Base-by-base conservation (phyloP, 53 echinoderm and acorn worm genomes). In the Crossaster papposus region DNA sequence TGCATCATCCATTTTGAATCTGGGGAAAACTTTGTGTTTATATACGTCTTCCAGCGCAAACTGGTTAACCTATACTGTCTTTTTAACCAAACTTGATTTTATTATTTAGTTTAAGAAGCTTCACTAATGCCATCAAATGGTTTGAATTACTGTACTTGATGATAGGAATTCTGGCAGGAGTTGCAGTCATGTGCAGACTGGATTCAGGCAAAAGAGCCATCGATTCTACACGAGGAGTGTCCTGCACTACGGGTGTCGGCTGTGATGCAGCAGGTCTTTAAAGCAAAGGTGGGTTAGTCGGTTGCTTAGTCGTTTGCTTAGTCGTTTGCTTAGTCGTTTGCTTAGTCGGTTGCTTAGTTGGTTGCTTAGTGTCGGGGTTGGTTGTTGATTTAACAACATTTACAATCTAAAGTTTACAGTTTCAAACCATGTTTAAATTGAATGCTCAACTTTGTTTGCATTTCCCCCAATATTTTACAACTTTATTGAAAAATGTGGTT, bases 121-220 rank as follows among this genome's bases (percentile, higher is more conserved):
- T n/a, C n/a, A n/a, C n/a, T n/a, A 44, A 44, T 44, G 44, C 7
- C 58, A 18, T 4, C 6, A 58, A 15, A 20, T 58, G 2, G 58
- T 58, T 58, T 1, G 12, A 58, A 17, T 55, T 58, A 18, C 22
- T 58, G 58, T 58, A 32, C 18, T 63, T 83, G 24, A 51, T n/a
- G 64, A 51, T 82, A 96, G 96, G 95, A 96, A 10, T 96, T 95
- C 91, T 95, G 95, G 95, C 89, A 94, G 64, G 83, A 90, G 50
- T 90, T 89, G 78, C 65, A 94, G 72, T 80, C 92, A 22, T 96
- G 95, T 64, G 32, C 79, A 18, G 83, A 94, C 18, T 90, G 93
- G 89, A 65, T 97, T 0, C 26, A 37, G 23, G 93, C 80, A 36
- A 92, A 90, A 65, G 83, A 93, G 68, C 90, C 92, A 17, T 77